Evolutionary conservation across 2,888 invertebrate genomes (phyloP).

Genomic region (Pterobdella sp.): DNA sequence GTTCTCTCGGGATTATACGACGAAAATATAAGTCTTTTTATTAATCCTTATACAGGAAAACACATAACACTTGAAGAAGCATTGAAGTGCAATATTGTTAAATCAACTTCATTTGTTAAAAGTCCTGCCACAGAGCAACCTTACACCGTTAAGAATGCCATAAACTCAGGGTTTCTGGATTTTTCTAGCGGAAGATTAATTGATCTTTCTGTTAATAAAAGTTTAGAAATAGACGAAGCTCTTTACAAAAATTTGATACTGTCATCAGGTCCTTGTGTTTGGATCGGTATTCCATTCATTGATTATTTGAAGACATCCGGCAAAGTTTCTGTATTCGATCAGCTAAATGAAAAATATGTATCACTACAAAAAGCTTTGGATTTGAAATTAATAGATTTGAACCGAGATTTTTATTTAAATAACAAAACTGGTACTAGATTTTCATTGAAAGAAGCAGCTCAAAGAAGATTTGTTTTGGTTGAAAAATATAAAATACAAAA

Average conservation of each 20-base stretch:
- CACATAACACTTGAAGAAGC: constrained; percentile 32
- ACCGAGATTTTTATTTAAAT: constrained; percentile 41
- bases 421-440: background rate
- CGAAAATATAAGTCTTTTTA: constrained; percentile 70
- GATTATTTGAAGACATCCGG: constrained; percentile 13
- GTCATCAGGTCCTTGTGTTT: constrained; percentile 31
- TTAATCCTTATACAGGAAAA: constrained; percentile 42
- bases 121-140: constrained; percentile 27
- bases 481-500: constrained; percentile 41
- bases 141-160: constrained; percentile 54
- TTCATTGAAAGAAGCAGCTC: constrained; percentile 2
- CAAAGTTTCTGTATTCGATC: constrained; percentile 49
- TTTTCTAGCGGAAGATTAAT: constrained; percentile 55
- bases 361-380: constrained; percentile 61
- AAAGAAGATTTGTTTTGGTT: constrained; percentile 1
- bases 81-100: constrained; percentile 27
- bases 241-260: constrained; percentile 52
- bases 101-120: constrained; percentile 30
- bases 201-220: constrained; percentile 60
- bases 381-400: constrained; percentile 62
- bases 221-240: constrained; percentile 70
- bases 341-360: constrained; percentile 73
- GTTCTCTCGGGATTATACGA: constrained; percentile 63
- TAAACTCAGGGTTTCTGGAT: constrained; percentile 70
- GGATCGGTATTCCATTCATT: constrained; percentile 20